Percentiles rank a stretch among this genome's conserved stretches.
These are phyloP conservation scores for Cheracebus regulus DNA, from an alignment of 2,797 vertebrate species.

Conservation along the genomic window DNA sequence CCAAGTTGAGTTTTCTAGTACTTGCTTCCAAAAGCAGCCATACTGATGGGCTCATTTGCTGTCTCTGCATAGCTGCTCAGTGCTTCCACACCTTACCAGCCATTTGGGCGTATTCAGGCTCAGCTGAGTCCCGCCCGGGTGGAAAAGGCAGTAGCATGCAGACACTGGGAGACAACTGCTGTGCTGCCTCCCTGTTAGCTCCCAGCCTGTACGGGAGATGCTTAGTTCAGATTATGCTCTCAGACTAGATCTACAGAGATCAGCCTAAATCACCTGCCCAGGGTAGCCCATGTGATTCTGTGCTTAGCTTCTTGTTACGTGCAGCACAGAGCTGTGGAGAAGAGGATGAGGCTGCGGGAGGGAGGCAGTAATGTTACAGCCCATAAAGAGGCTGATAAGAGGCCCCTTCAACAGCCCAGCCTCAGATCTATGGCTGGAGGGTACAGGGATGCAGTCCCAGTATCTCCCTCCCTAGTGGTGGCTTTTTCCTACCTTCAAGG, in stretches of 20 bases:
- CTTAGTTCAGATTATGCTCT: conserved; percentile 37
- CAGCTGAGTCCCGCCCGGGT: background rate
- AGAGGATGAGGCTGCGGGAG: background rate
- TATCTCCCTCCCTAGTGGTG: background rate
- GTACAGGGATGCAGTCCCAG: background rate
- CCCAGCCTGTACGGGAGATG: background rate
- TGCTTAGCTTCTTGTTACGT: background rate
- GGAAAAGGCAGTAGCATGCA: background rate
- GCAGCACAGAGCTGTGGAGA: background rate
- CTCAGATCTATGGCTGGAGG: background rate
- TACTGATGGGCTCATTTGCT: background rate
- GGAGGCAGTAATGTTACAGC: background rate
- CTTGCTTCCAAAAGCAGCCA: background rate
- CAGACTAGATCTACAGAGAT: background rate
- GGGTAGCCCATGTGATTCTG: background rate
- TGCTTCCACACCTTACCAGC: background rate
- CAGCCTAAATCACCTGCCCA: background rate
- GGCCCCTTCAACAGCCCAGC: background rate
- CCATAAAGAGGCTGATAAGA: background rate
- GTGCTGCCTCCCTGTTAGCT: background rate
- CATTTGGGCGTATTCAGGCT: background rate
- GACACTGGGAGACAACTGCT: background rate
- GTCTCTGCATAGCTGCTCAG: background rate
- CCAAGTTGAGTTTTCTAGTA: background rate
- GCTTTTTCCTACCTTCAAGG: background rate